Conservation (phyloP, 2,113 vertebrate genomes). For the Tyto alba region DNA sequence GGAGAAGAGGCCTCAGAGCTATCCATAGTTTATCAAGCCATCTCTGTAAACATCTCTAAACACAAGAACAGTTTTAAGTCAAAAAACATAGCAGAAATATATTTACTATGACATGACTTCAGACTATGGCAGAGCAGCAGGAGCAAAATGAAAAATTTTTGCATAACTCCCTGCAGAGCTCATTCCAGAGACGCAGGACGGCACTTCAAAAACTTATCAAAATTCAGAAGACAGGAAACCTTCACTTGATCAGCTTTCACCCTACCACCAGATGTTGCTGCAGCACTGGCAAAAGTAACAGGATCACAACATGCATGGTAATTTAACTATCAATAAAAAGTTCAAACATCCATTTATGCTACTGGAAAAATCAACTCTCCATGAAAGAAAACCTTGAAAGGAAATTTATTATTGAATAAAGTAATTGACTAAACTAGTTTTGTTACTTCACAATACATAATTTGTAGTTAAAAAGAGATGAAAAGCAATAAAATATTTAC, state of each 20-base stretch:
- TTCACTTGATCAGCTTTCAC: background rate
- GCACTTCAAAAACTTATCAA: background rate
- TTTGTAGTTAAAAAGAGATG: background rate
- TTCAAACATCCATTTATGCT: background rate
- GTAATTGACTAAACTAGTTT: background rate
- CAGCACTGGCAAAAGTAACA: background rate
- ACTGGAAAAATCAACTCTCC: conserved; percentile 18
- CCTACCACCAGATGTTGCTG: background rate
- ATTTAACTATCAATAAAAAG: background rate
- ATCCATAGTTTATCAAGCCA: background rate
- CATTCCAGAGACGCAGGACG: background rate
- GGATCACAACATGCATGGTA: background rate
- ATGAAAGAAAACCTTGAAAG: conserved; percentile 5
- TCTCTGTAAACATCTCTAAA: background rate
- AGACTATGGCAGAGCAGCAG: background rate
- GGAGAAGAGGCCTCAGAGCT: background rate
- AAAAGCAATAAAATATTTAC: conserved; percentile 39
- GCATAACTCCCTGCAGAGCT: background rate
- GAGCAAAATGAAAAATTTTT: conserved; percentile 17
- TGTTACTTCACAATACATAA: background rate
- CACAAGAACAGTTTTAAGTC: background rate
- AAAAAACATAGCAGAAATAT: background rate
- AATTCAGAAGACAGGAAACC: background rate
- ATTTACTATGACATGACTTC: background rate
- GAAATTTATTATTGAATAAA: conserved; percentile 12